Conservation (phyloP, 2,113 vertebrate genomes). For the Cryptomyrus ogoouensis region DNA sequence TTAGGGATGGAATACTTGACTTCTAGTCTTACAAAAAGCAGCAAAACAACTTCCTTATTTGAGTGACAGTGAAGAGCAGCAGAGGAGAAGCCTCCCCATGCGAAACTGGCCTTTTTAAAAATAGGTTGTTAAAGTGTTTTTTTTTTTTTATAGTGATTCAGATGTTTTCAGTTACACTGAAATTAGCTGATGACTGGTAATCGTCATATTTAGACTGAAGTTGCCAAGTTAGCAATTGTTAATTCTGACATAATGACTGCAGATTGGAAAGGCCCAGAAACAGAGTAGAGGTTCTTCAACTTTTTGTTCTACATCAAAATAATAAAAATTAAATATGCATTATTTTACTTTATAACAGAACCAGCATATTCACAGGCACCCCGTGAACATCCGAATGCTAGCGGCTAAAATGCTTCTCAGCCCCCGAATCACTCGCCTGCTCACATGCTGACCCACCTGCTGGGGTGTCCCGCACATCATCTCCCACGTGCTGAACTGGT, state of each 20-base stretch:
- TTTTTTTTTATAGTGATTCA: neutral
- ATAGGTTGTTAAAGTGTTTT: neutral
- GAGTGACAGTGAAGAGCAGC: neutral
- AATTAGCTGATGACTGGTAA: neutral
- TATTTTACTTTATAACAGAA: neutral
- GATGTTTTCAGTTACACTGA: neutral
- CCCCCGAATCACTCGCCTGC: neutral
- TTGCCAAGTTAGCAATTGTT: neutral
- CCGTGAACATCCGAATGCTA: neutral
- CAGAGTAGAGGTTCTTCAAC: neutral
- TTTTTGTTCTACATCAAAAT: neutral
- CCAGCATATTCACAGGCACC: neutral
- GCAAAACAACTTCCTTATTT: neutral
- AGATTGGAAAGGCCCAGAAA: neutral
- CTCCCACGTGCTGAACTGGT: slow-evolving; percentile 91
- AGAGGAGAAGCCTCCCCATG: neutral
- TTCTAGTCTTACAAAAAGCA: neutral
- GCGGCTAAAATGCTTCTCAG: neutral
- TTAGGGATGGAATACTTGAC: neutral
- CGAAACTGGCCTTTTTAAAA: neutral
- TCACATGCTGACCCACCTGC: slow-evolving; percentile 64
- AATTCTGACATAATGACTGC: neutral
- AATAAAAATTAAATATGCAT: neutral
- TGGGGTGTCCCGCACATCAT: slow-evolving; percentile 83
- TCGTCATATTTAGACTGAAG: neutral